These are phyloP conservation scores for Podiceps cristatus DNA, from an alignment of 2,113 vertebrate genomes.

Conservation along the genomic window DNA sequence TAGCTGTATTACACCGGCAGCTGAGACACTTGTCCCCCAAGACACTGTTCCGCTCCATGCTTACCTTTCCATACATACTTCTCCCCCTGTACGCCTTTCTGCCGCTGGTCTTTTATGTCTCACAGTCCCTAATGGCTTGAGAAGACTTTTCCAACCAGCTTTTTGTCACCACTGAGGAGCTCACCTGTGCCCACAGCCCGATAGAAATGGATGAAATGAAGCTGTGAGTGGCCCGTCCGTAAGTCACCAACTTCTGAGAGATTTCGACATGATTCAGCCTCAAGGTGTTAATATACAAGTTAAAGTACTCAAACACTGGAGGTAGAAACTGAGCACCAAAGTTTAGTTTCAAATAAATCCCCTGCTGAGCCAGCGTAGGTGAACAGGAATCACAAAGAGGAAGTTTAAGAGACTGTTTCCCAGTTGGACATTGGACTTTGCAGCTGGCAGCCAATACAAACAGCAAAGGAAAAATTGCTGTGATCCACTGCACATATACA, in stretches of 20 bases:
- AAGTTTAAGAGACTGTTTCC: neutral
- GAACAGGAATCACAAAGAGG: neutral
- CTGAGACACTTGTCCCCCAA: neutral
- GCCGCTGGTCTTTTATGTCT: neutral
- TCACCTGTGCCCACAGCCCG: neutral
- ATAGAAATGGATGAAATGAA: neutral
- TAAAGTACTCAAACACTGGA: neutral
- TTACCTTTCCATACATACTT: fast-evolving
- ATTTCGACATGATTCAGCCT: neutral
- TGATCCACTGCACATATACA: neutral
- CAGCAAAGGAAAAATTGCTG: neutral
- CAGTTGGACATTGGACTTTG: neutral
- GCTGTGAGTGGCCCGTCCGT: neutral
- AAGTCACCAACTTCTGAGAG: neutral
- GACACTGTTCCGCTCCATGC: fast-evolving
- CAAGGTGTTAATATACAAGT: neutral
- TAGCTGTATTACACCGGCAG: neutral
- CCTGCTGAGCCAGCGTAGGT: neutral
- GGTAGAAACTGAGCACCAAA: neutral
- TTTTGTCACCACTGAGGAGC: fast-evolving
- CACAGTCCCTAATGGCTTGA: neutral
- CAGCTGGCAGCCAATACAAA: neutral
- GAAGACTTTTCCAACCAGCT: neutral
- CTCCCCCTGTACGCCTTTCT: neutral
- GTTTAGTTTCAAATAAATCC: neutral